Base-by-base conservation (phyloP, 2,888 invertebrate species). In the Tenthredo amoena region DNA sequence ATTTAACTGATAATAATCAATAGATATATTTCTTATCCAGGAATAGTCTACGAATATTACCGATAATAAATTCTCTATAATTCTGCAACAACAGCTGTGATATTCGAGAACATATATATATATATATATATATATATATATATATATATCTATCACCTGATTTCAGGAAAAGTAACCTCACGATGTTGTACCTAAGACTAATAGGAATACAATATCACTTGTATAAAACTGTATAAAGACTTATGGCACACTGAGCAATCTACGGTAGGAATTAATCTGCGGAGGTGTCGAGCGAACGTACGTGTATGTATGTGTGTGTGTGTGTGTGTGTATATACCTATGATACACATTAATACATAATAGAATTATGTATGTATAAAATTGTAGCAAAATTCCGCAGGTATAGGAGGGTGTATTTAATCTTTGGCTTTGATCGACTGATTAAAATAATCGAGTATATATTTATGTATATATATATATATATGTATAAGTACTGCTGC, bases 201-300 rank as follows among this genome's bases (percentile, higher is more conserved):
- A 43, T 72, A 72, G 40, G 72, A 21, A 72, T 40, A 74, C 40
- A n/a, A 74, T 74, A 43, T 43, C 72, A 74, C 72, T 43, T 18
- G 34, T 68, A 68, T 68, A 68, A 6, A 26, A 47, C 47, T 47
- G 26, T 68, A 68, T 68, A 34, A 34, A 34, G 15, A 74, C 72
- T 21, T 74, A 74, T n/a, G 18, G 21, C 43, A 21, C 43, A 74
- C n/a, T 74, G 72, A 74, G 43, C 72, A 74, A 74, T 43, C 43
- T 21, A 43, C 72, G 21, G 43, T n/a, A 34, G 34, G 5, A 68
- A 68, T 62, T 62, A 62, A 62, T 62, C 62, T 26, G 62, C 26
- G 26, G 62, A 62, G 21, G 21, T 26, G 12, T 21, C 3, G 2
- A 10, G 21, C 62, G 21, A 26, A 12, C 10, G 26, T 1, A 0